Conservation (phyloP, 2,888 invertebrate species). For the Neria commutata region DNA sequence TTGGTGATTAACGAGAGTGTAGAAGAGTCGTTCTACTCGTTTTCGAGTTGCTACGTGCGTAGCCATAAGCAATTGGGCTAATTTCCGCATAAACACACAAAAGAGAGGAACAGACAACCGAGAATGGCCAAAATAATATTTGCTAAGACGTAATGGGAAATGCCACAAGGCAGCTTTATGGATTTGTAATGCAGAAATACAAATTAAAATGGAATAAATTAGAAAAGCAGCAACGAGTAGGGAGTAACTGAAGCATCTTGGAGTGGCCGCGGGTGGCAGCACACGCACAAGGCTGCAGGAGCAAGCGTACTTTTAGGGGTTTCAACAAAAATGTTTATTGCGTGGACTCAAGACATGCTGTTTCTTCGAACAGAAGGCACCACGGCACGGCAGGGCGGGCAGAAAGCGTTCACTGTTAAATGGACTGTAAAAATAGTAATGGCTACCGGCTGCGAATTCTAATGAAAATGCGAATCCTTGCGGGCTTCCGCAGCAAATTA, state of each 20-base stretch:
- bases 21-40: too few relatives aligned
- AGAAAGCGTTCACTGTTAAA: background rate
- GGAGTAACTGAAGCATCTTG: too few relatives aligned
- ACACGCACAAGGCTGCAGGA: too few relatives aligned
- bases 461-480: background rate
- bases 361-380: background rate
- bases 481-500: constrained; percentile 1
- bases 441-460: background rate
- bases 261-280: background rate
- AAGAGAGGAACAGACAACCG: background rate
- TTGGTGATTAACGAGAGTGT: background rate
- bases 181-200: background rate
- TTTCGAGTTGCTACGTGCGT: background rate
- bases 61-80: background rate
- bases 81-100: background rate
- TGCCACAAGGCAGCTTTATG: constrained; percentile 1
- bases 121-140: background rate
- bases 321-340: background rate
- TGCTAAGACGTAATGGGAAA: too few relatives aligned
- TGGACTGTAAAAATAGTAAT: constrained; percentile 4
- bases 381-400: background rate
- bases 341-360: background rate
- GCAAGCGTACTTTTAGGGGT: background rate
- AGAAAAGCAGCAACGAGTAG: background rate
- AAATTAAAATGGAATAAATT: constrained; percentile 5